Conservation (phyloP, 92 coral and sea anemone species). For the Muricea muricata region DNA sequence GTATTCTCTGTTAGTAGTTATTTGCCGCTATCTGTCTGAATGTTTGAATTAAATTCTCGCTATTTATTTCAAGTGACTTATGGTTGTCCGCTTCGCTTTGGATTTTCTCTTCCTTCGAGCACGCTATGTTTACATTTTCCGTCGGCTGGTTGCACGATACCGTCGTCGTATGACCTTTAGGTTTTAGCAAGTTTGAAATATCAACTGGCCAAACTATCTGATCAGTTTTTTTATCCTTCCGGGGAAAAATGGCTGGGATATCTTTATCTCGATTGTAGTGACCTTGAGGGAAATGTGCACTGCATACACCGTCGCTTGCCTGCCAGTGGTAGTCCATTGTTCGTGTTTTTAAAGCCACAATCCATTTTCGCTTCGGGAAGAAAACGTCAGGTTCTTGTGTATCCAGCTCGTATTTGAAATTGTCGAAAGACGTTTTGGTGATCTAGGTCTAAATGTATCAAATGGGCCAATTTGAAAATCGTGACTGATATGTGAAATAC, state of each 20-base stretch:
- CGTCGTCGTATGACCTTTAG: not conserved
- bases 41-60: too few relatives aligned
- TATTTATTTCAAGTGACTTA: too few relatives aligned
- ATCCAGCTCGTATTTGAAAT: not conserved
- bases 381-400: constrained; percentile 14
- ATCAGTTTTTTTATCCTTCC: constrained; percentile 46
- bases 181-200: constrained; percentile 38
- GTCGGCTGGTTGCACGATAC: not conserved
- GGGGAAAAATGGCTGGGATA: constrained; percentile 60
- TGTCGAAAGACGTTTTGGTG: too few relatives aligned
- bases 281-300: constrained; percentile 52
- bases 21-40: not conserved
- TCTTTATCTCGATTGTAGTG: constrained; percentile 42
- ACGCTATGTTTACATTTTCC: not conserved
- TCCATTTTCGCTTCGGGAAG: constrained; percentile 48
- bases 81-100: too few relatives aligned
- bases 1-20: constrained; percentile 27
- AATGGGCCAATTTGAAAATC: too few relatives aligned
- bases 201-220: constrained; percentile 60
- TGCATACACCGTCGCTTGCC: constrained; percentile 53
- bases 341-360: constrained; percentile 30
- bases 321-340: constrained; percentile 46
- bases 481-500: too few relatives aligned
- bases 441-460: too few relatives aligned
- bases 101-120: too few relatives aligned